These are phyloP conservation scores for Eucriotettix oculatus DNA, from an alignment of 2,888 invertebrate genomes.

Conservation along the genomic window DNA sequence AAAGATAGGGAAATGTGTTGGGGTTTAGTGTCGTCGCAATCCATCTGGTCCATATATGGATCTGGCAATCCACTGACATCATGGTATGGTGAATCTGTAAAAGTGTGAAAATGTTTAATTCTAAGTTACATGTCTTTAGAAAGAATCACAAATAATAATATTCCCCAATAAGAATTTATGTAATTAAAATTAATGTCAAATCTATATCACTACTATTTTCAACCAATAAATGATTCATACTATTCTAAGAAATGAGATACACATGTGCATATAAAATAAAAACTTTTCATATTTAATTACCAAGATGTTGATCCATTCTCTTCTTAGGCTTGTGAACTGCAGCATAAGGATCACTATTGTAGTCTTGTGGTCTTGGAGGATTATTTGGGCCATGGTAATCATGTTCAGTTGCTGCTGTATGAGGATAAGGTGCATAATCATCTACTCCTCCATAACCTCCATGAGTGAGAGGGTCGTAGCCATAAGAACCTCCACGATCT, in stretches of 20 bases:
- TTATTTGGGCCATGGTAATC: conserved; percentile 47
- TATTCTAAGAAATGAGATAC: not conserved
- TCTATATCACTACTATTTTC: too few species aligned
- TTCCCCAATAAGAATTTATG: too few species aligned
- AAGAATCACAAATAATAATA: too few species aligned
- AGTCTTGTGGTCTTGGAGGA: conserved; percentile 46
- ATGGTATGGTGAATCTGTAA: conserved; percentile 76
- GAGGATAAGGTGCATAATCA: conserved; percentile 74
- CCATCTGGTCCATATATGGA: conserved; percentile 66
- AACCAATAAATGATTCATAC: too few species aligned
- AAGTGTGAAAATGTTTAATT: conserved; percentile 17
- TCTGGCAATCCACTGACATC: conserved; percentile 86
- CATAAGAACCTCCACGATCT: conserved; percentile 22
- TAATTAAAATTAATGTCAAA: too few species aligned
- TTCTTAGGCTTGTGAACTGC: conserved; percentile 83
- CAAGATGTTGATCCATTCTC: conserved; percentile 70
- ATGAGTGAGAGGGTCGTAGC: conserved; percentile 63
- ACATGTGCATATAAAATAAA: not conserved
- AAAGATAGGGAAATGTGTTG: conserved; percentile 78
- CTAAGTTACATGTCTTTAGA: not conserved
- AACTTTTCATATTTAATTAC: conserved; percentile 34
- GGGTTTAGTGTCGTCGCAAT: conserved; percentile 57
- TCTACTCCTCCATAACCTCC: conserved; percentile 69
- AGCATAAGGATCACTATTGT: conserved; percentile 66
- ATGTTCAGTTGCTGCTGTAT: conserved; percentile 27